These are phyloP conservation scores for Hypotaenidia philippensis DNA, from an alignment of 2,797 vertebrate genomes.

Conservation along the genomic window DNA sequence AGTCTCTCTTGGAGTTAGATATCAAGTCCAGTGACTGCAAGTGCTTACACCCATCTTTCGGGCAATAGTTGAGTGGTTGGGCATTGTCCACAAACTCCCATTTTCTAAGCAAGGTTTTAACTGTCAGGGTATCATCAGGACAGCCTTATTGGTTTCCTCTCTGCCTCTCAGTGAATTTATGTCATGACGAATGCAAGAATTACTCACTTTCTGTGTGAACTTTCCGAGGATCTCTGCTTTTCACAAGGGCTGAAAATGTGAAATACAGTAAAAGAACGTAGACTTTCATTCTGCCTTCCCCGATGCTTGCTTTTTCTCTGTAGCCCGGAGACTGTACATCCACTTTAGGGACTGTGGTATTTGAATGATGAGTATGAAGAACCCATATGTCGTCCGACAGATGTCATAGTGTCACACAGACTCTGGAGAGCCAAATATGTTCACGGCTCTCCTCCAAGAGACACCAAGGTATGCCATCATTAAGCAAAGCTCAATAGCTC, in stretches of 20 bases:
- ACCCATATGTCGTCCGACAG: neutral
- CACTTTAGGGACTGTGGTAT: neutral
- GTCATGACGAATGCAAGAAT: neutral
- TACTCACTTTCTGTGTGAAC: neutral
- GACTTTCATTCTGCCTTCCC: neutral
- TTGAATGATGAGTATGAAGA: neutral
- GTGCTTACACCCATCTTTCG: neutral
- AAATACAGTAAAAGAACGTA: neutral
- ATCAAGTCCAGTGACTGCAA: neutral
- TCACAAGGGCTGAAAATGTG: neutral
- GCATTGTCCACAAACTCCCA: neutral
- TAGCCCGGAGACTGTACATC: too few relatives aligned
- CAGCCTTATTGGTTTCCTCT: neutral
- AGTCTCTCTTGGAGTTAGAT: neutral
- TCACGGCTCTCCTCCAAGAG: neutral
- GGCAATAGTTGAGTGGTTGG: neutral
- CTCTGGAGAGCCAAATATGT: neutral
- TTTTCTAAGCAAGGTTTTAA: neutral
- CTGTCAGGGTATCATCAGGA: neutral
- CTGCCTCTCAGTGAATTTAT: neutral
- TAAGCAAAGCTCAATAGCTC: neutral
- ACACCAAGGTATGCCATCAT: neutral
- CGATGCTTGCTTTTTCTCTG: neutral
- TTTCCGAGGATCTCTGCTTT: neutral
- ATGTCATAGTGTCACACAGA: neutral